phyloP scores from a whole-genome alignment of 2,888 invertebrate species.

The Pterostichus madidus region DNA sequence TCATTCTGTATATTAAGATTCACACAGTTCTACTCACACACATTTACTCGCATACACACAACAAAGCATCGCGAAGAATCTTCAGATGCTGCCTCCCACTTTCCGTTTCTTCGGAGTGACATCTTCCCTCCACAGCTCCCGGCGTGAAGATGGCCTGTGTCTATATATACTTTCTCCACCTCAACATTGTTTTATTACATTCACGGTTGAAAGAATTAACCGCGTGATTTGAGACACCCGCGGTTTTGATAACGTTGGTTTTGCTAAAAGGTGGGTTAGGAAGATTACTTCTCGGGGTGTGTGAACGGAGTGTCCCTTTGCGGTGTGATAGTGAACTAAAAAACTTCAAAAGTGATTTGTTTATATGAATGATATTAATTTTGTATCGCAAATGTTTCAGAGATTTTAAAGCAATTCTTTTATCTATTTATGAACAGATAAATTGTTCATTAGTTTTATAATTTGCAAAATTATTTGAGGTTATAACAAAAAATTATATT shows the following conservation, averaged over 20 bases:
- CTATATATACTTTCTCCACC: slow-evolving; percentile 66
- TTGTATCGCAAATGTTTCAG: too few relatives aligned
- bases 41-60: too few relatives aligned
- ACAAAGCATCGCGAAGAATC: too few relatives aligned
- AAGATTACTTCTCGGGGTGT: neutral
- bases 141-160: slow-evolving; percentile 60
- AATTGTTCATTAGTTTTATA: too few relatives aligned
- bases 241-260: slow-evolving; percentile 25
- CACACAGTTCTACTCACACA: too few relatives aligned
- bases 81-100: slow-evolving; percentile 42
- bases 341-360: slow-evolving; percentile 1
- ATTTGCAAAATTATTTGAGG: too few relatives aligned
- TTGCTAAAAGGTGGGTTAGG: slow-evolving; percentile 31
- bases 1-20: too few relatives aligned
- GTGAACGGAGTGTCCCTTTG: slow-evolving; percentile 1
- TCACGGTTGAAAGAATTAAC: slow-evolving; percentile 63
- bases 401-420: too few relatives aligned
- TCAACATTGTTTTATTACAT: slow-evolving; percentile 60
- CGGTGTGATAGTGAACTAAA: slow-evolving; percentile 24
- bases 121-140: slow-evolving; percentile 55
- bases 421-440: too few relatives aligned
- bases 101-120: slow-evolving; percentile 54
- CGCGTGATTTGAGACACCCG: slow-evolving; percentile 45
- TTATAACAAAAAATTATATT: too few relatives aligned
- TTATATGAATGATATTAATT: slow-evolving; percentile 3